Base-by-base conservation (phyloP, 2,888 invertebrate species). In the Tryphoninae sp. region DNA sequence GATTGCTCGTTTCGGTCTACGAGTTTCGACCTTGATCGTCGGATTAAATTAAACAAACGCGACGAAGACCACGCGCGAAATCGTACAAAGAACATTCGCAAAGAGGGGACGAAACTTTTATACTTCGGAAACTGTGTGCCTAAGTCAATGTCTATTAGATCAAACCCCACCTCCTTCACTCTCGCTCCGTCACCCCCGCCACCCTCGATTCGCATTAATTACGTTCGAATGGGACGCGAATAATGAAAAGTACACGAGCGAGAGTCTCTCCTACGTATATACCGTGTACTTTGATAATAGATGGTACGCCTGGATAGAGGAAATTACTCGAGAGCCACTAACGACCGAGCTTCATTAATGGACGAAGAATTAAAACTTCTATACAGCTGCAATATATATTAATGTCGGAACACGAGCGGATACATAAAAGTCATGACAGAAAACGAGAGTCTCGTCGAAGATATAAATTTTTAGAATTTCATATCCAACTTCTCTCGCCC, bases 11-110 rank as follows among this genome's bases (percentile, higher is more conserved):
- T 80, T 80, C 80, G 81, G 74, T 81, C 77, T 64, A 45, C 33
- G 72, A 72, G 69, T 68, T 51, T 71, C 71, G 67, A 59, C 80
- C 83, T 83, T 76, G 78, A 83, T 79, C 74, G 77, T 77, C 58
- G 80, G 53, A 83, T 80, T 68, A 65, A 80, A 82, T 82, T 83
- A 78, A 82, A 82, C 72, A 78, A 83, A 81, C 78, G 80, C 75
- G 77, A 79, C 65, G 59, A 69, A 26, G 33, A 22, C 33, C 3
- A 19, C 13, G 42, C 45, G 23, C 45, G 7, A 65, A 67, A 67
- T 65, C 11, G 33, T 33, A 68, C 61, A 59, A 61, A 73, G 73
- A 22, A 78, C 53, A 61, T 61, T 61, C 45, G 19, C 53, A 49
- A 22, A 51, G 23, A 51, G 8, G 23, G 22, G 26, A 23, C 40